These are phyloP conservation scores for Potamilus streckersoni DNA, from an alignment of 1,140 invertebrate genomes.

Conservation along the genomic window DNA sequence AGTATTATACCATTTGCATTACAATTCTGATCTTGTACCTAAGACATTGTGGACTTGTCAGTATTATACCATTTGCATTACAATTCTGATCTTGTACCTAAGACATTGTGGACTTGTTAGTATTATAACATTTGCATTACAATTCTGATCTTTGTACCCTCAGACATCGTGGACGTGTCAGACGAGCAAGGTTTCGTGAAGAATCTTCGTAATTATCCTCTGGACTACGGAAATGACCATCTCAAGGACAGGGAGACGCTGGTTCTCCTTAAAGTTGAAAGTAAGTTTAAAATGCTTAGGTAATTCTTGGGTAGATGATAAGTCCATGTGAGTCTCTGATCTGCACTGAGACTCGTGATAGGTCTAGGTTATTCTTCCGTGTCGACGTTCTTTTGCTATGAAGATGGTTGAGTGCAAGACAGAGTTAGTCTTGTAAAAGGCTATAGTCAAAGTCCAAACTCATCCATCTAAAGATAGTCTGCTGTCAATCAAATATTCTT, in stretches of 20 bases:
- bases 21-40: too few relatives aligned
- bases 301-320: neutral
- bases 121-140: too few relatives aligned
- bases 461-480: neutral
- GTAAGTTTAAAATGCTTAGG: constrained; percentile 2
- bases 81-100: neutral
- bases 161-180: constrained; percentile 25
- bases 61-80: too few relatives aligned
- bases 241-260: constrained; percentile 28
- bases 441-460: neutral
- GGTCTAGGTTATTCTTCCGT: too few relatives aligned
- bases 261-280: constrained; percentile 26
- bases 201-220: constrained; percentile 23
- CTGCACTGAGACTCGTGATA: neutral
- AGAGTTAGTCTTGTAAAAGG: neutral
- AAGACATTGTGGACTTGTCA: too few relatives aligned
- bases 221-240: constrained; percentile 24
- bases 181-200: constrained; percentile 30
- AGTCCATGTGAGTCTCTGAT: too few relatives aligned
- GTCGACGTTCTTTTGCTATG: neutral
- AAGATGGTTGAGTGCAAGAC: neutral
- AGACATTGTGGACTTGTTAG: neutral
- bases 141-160: neutral
- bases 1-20: too few relatives aligned
- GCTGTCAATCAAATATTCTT: neutral